A percentile compares a stretch with the other conserved stretches of the same genome.
Evolutionary conservation across 2,113 vertebrate genomes (phyloP).

Genomic region (Cromileptes altivelis): DNA sequence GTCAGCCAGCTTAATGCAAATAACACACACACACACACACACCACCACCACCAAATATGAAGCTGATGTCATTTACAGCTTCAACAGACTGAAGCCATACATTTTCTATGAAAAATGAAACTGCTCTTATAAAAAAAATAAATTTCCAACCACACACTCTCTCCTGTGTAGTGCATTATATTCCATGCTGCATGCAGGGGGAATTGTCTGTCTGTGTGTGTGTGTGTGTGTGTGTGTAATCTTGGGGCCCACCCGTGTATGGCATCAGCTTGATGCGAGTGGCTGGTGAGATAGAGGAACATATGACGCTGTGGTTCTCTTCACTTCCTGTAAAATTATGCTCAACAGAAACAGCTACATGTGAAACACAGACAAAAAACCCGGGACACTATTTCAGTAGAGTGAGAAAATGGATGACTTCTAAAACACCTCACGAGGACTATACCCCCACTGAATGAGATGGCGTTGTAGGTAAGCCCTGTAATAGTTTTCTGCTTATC

Average conservation of each 20-base stretch:
- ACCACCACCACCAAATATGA: not conserved
- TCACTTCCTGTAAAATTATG: constrained; percentile 85
- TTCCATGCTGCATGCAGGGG: constrained; percentile 34
- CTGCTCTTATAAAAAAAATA: not conserved
- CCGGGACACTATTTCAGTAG: constrained; percentile 37
- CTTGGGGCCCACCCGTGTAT: constrained; percentile 80
- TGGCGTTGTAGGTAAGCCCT: constrained; percentile 67
- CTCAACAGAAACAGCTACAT: constrained; percentile 74
- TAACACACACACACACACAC: not conserved
- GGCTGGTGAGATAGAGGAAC: constrained; percentile 87
- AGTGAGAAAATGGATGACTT: constrained; percentile 60
- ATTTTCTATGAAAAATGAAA: not conserved
- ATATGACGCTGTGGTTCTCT: constrained; percentile 80
- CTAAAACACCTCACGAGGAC: constrained; percentile 4
- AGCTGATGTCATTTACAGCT: not conserved
- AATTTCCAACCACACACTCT: constrained; percentile 10
- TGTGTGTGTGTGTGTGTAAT: constrained; percentile 74
- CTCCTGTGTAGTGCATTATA: constrained; percentile 24
- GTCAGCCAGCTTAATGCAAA: not conserved
- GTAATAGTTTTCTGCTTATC: constrained; percentile 15
- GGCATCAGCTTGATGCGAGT: constrained; percentile 77
- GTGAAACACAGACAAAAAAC: constrained; percentile 61
- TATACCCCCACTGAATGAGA: constrained; percentile 37
- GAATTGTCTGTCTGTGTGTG: constrained; percentile 18
- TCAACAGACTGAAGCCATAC: not conserved